phyloP scores from a whole-genome alignment of 2,797 vertebrate species.

The Schizopygopsis malacanthus region DNA sequence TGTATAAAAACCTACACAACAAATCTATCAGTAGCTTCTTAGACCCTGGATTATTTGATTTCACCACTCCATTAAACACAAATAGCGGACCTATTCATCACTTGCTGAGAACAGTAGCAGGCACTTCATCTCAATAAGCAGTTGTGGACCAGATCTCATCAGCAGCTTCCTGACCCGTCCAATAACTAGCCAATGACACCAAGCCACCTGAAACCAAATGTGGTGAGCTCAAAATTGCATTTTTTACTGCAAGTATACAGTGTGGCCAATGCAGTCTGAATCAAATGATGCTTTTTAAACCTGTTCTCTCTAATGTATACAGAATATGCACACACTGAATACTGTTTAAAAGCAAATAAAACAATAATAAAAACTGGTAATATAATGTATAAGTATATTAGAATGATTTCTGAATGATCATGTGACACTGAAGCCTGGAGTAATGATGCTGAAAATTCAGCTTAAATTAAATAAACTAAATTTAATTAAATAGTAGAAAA shows the following conservation, averaged over 20 bases:
- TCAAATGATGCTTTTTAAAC: background rate
- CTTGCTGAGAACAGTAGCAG: constrained; percentile 28
- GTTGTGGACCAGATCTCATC: constrained; percentile 16
- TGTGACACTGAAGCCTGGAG: background rate
- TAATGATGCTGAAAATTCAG: too few species aligned
- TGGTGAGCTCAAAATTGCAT: background rate
- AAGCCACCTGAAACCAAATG: background rate
- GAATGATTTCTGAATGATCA: background rate
- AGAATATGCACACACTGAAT: background rate
- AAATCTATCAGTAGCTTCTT: background rate
- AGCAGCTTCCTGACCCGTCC: constrained; percentile 7
- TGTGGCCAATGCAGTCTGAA: background rate
- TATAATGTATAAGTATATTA: background rate
- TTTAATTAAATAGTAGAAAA: too few species aligned
- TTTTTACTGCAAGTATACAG: background rate
- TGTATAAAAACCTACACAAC: background rate
- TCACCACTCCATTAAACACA: constrained; percentile 35
- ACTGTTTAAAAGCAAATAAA: background rate
- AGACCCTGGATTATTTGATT: constrained; percentile 31
- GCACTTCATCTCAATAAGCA: constrained; percentile 44
- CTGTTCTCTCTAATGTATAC: background rate
- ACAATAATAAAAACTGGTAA: background rate
- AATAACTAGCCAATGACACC: background rate
- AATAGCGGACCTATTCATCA: constrained; percentile 25
- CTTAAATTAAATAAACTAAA: too few species aligned